Evolutionary conservation across 1,140 invertebrate species (phyloP), one percentile per base, ranked within the genome.

Genomic region (Megathymus violae): DNA sequence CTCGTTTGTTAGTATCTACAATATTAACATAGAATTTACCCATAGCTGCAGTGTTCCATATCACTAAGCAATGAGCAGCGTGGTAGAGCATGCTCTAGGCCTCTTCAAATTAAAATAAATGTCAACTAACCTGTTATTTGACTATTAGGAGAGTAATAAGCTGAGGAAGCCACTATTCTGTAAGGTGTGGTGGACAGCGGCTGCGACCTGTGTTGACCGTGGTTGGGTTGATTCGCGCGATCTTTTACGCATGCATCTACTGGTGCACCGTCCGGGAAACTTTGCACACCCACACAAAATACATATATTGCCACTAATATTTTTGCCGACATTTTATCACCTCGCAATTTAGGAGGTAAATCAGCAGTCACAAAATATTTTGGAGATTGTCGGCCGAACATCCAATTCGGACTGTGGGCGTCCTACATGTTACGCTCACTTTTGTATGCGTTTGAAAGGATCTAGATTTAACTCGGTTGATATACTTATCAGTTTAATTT

Each of bases 171-270:
- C 0, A 93, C 71, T 7, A 96, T 84, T 56, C 92, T 92, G 76
- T 94, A 96, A 9, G 95, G 95, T 69, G 93, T 93, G 0, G 92
- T 93, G 0, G 93, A 80, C 1, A 92, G 71, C 0, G 94, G 90
- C 71, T 95, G 94, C 0, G 94, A 89, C 14, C 93, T 86, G 9
- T 94, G 93, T 66, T 94, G 92, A 19, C 95, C 94, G 67, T 96
- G 95, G 81, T 96, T 94, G 0, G 95, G 95, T 70, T 95, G 94
- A 88, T 96, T 96, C 0, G 93, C 92, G 15, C 93, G 91, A 14
- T 93, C 92, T 73, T 95, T 95, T 0, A 96, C 95, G 75, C 95
- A 96, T 14, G 94, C 93, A 78, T 96, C 95, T 6, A 96, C 93
- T 0, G 95, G 95, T 3, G 94, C 95, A 6, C 95, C 95, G 70